Conservation (phyloP, 1,140 invertebrate species). For the Amphibalanus amphitrite region DNA sequence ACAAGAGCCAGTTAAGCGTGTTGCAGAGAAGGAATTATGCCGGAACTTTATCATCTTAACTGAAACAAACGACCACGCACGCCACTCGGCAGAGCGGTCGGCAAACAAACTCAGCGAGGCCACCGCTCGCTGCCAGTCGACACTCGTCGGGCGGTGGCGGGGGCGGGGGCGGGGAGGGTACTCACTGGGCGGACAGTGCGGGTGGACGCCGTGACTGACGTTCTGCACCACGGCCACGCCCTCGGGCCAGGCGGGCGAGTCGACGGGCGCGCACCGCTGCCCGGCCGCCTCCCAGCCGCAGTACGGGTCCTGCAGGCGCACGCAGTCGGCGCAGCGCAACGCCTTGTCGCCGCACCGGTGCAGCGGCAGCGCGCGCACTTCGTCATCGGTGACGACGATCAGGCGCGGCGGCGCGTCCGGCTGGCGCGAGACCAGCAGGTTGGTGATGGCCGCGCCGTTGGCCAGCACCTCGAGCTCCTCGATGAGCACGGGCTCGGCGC, state of each 20-base stretch:
- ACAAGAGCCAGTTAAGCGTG: no score
- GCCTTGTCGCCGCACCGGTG: slow-evolving; percentile 46
- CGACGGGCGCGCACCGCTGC: slow-evolving; percentile 46
- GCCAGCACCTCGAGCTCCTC: slow-evolving; percentile 64
- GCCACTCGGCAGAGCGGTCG: no score
- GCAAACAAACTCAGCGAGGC: no score
- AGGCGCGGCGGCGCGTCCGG: slow-evolving; percentile 40
- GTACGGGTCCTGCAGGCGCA: slow-evolving; percentile 87
- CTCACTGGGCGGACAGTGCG: slow-evolving; percentile 46
- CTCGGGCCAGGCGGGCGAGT: slow-evolving; percentile 6
- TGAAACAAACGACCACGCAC: no score
- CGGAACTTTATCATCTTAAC: no score
- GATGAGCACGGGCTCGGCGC: slow-evolving; percentile 53
- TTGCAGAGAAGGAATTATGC: no score
- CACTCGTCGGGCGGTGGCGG: no score
- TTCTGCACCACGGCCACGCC: slow-evolving; percentile 46
- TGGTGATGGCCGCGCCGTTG: slow-evolving; percentile 40
- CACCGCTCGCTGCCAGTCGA: no score
- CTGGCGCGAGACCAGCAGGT: slow-evolving; percentile 41
- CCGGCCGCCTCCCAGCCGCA: slow-evolving; percentile 83
- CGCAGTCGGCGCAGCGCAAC: slow-evolving; percentile 52
- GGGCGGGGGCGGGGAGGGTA: no score
- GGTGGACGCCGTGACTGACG: slow-evolving; percentile 55
- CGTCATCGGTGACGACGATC: slow-evolving; percentile 71
- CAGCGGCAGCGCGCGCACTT: slow-evolving; percentile 67